These are phyloP conservation scores for Anoncus sp. DNA, from an alignment of 2,888 invertebrate species.

Conservation along the genomic window DNA sequence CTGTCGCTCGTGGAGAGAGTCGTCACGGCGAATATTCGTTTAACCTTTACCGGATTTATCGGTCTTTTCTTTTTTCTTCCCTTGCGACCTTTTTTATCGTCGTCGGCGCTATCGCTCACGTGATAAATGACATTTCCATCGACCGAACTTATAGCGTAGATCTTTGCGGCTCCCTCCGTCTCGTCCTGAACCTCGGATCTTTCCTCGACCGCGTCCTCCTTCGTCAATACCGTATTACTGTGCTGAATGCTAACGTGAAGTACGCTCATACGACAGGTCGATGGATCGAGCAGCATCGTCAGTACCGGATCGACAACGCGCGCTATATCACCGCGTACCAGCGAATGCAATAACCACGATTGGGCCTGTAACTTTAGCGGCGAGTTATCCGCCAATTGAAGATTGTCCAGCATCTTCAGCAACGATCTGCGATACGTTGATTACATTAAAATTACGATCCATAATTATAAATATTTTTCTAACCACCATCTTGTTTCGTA, in stretches of 20 bases:
- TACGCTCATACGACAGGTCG: constrained; percentile 93
- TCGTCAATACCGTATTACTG: constrained; percentile 81
- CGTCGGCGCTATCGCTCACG: constrained; percentile 83
- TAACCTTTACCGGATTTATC: constrained; percentile 82
- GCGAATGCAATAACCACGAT: constrained; percentile 90
- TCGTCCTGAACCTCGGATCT: constrained; percentile 77
- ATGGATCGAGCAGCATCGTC: constrained; percentile 90
- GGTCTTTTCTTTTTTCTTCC: constrained; percentile 76
- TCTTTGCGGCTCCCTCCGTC: constrained; percentile 84
- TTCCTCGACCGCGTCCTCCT: constrained; percentile 75
- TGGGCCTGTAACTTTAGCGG: constrained; percentile 87
- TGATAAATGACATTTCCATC: constrained; percentile 91
- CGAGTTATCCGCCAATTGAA: constrained; percentile 86
- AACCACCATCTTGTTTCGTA: too few species aligned
- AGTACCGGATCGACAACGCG: constrained; percentile 91
- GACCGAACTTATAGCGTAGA: constrained; percentile 93
- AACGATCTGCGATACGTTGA: constrained; percentile 85
- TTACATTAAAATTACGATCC: neutral
- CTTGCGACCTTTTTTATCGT: constrained; percentile 73
- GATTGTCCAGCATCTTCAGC: constrained; percentile 89
- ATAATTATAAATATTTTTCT: neutral
- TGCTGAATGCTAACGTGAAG: constrained; percentile 88
- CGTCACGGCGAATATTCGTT: constrained; percentile 85
- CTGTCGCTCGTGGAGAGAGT: constrained; percentile 83
- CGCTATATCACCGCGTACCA: constrained; percentile 91